Base-by-base conservation (phyloP, 2,113 vertebrate species). In the Anhinga rufa region DNA sequence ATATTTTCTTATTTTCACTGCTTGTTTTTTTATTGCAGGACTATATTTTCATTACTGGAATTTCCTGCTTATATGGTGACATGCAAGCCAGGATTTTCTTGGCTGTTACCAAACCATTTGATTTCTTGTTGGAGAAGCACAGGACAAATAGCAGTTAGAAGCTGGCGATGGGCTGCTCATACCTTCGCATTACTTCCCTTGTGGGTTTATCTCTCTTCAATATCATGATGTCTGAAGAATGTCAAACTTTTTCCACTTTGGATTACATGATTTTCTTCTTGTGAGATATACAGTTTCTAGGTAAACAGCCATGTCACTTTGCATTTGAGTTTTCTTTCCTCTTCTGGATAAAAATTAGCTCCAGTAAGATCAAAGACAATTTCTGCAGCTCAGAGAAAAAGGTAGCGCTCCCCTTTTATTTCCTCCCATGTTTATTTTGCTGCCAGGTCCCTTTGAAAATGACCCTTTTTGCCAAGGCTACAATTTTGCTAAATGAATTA, bases 21-120 rank as follows among this genome's bases (percentile, higher is more conserved):
- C 9, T 18, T 49, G 7, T 19, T 32, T 36, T 36, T 88, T 88
- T 74, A 92, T 89, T 82, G 61, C 25, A 66, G 60, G 49, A 88
- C 94, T 93, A 58, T 92, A 49, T 93, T 94, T 96, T 92, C 64
- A 34, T 86, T 83, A 58, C 58, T 74, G 79, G 90, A 92, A 94
- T 93, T 94, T 96, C 85, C 90, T 93, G 94, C 77, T 93, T 88
- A 31, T 79, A 44, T 51, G 79, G 64, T 70, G 38, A 80, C 0
- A 0, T 46, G n/a, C 31, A 95, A 83, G 66, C 79, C 90, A 93
- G 46, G 51, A 66, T 65, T 90, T 90, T 96, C 75, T 95, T 96
- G 95, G 82, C 95, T 90, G 90, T 88, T 86, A 94, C 55, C 29
- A 65, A 85, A 62, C 46, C 11, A 32, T 91, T 93, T 90, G 20